A percentile compares a stretch with the other conserved stretches of the same genome.
Evolutionary conservation across 2,113 vertebrate species (phyloP).

Genomic region (Mystacornis crossleyi): DNA sequence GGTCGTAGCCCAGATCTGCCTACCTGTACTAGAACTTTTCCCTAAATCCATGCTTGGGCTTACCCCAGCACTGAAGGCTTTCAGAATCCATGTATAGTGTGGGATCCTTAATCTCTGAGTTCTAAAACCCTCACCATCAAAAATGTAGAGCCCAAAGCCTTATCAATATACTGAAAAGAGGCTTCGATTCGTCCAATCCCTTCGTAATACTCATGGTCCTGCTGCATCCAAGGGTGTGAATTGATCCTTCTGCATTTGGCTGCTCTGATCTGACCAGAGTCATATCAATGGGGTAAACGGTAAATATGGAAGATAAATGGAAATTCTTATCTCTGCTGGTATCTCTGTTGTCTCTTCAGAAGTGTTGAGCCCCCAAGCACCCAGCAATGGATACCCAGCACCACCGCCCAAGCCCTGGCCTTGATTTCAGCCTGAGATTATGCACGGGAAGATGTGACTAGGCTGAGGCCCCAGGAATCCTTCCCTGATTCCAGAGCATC

Average conservation of each 20-base stretch:
- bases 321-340: too few species aligned
- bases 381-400: not conserved
- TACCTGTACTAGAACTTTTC: not conserved
- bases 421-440: not conserved
- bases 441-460: not conserved
- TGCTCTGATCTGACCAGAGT: not conserved
- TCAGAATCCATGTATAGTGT: not conserved
- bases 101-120: not conserved
- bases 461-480: not conserved
- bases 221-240: not conserved
- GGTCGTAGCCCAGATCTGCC: not conserved
- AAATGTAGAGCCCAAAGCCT: not conserved
- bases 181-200: not conserved
- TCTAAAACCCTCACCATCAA: not conserved
- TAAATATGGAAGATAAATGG: not conserved
- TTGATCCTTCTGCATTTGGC: not conserved
- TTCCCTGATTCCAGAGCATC: not conserved
- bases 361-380: not conserved
- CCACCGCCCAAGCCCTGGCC: too few species aligned
- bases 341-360: not conserved
- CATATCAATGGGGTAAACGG: not conserved
- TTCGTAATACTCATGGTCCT: rapidly evolving
- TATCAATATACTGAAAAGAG: not conserved
- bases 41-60: not conserved
- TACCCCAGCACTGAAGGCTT: not conserved